These are phyloP conservation scores for Euzophera pinguis DNA, from an alignment of 2,888 invertebrate species.

Conservation along the genomic window DNA sequence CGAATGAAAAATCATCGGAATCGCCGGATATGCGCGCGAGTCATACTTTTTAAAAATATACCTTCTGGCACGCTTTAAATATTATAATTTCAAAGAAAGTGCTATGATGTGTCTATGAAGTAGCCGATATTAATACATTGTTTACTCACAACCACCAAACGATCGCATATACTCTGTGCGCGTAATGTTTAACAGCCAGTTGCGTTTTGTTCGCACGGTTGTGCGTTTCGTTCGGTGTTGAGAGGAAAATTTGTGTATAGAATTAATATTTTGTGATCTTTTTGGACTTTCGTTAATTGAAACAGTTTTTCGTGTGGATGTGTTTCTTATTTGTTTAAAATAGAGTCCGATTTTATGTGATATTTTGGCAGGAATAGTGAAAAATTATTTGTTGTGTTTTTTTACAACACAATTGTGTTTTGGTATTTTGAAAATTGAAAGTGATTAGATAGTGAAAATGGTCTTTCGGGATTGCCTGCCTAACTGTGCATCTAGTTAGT, in stretches of 20 bases:
- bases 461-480: slow-evolving; percentile 65
- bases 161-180: not conserved
- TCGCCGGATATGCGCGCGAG: no score
- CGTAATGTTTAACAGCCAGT: not conserved
- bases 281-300: not conserved
- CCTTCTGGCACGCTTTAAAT: not conserved
- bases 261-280: not conserved
- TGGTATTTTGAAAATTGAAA: no score
- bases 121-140: slow-evolving; percentile 59
- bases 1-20: no score
- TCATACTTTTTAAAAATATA: no score
- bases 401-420: no score
- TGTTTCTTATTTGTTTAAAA: no score
- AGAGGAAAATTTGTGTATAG: not conserved
- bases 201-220: not conserved
- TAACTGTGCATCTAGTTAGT: slow-evolving; percentile 50
- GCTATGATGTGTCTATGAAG: slow-evolving; percentile 35
- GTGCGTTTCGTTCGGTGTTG: not conserved
- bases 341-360: no score
- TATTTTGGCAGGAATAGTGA: no score
- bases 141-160: slow-evolving; percentile 33
- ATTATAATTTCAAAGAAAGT: not conserved
- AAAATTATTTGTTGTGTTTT: no score
- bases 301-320: not conserved
- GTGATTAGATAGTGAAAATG: slow-evolving; percentile 34